Evolutionary conservation across 2,113 vertebrate genomes (phyloP), one percentile per base, ranked within the genome.

Genomic region (Gobio gobio): DNA sequence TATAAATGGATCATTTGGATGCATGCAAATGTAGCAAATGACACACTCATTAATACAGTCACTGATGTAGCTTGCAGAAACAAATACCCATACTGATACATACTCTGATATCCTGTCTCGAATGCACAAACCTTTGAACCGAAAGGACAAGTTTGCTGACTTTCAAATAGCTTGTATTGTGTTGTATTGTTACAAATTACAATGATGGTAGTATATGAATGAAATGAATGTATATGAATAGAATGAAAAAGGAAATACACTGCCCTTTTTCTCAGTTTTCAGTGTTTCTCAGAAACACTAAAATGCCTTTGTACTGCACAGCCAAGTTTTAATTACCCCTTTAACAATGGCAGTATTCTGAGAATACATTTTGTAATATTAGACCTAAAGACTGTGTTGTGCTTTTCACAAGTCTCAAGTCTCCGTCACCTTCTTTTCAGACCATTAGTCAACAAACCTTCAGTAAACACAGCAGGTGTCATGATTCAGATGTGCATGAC

Each of bases 401-500:
- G 58, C n/a, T 22, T n/a, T 61, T 45, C 1, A 12, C 5, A 73
- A 73, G 5, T 73, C 22, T 73, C 43, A 43, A 47, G 24, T 73
- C 2, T 47, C 14, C 24, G 45, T 73, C 70, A 73, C 40, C 70
- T 24, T 70, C 66, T 43, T 73, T 47, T 24, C 40, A 73, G 40
- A 13, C 40, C 40, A 73, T 45, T 73, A 73, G 12, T 47, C 70
- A 47, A 47, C 43, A 73, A 47, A 73, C 14, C 22, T 43, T 45
- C 43, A 2, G 70, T 8, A 73, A 73, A 73, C 70, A 73, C 43
- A 24, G 22, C 70, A 73, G 22, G 70, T 73, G 70, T n/a, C 22
- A 47, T 73, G 43, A 72, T 13, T 72, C 20, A 72, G 68, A 73
- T 73, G 70, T 47, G 43, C 70, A 73, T 47, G 70, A 2, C 14